Percentiles rank a stretch among this genome's conserved stretches.
phyloP scores from a whole-genome alignment of 2,113 vertebrate species.

The Rhineura floridana region DNA sequence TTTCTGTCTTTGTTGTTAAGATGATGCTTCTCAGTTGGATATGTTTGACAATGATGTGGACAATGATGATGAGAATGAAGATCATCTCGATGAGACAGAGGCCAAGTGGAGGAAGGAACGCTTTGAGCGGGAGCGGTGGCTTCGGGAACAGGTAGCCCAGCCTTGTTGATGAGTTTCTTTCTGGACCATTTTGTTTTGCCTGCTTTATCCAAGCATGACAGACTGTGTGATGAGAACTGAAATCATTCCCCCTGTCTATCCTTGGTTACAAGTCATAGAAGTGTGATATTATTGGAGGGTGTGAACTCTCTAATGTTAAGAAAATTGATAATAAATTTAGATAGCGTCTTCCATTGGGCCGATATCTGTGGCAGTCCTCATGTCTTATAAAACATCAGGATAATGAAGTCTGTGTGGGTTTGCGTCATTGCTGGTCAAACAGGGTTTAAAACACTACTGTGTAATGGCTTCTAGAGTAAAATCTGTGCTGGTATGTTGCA shows the following conservation, averaged over 20 bases:
- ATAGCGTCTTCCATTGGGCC: not conserved
- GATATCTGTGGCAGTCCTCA: not conserved
- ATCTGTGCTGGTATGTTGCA: not conserved
- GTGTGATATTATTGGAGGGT: not conserved
- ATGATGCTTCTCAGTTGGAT: conserved; percentile 79
- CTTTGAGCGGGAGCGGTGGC: conserved; percentile 93
- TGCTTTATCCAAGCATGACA: not conserved
- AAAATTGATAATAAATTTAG: not conserved
- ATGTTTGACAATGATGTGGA: conserved; percentile 78
- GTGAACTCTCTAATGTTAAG: not conserved
- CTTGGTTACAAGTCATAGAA: not conserved
- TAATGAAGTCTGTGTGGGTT: no score
- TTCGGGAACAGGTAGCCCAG: conserved; percentile 86
- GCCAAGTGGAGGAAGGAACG: conserved; percentile 88
- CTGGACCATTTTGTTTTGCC: not conserved
- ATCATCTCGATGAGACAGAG: conserved; percentile 85
- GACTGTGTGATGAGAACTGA: not conserved
- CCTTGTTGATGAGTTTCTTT: not conserved
- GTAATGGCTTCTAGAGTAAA: no score
- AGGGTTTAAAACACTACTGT: no score
- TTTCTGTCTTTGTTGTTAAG: conserved; percentile 62
- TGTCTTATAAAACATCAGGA: no score
- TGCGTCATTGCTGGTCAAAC: no score
- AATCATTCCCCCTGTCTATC: not conserved
- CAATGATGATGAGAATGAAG: conserved; percentile 83